phyloP scores from a whole-genome alignment of 2,113 vertebrate genomes.

The Upupa epops region DNA sequence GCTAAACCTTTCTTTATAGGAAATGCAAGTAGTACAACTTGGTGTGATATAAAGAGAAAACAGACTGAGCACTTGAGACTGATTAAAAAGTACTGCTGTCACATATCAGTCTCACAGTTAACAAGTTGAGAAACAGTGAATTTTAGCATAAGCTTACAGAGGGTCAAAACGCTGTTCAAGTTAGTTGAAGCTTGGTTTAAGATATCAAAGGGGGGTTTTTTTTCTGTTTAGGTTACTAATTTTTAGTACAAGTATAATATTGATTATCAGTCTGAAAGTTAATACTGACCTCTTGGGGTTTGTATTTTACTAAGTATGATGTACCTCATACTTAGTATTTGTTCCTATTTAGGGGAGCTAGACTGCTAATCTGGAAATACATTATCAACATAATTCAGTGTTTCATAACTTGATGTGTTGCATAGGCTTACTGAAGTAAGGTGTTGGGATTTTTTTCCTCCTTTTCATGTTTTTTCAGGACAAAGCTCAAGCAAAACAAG shows the following conservation, averaged over 20 bases:
- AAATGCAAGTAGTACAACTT: neutral
- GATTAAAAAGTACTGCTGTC: no score
- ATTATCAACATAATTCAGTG: no score
- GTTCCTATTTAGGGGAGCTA: neutral
- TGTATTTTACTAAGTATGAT: neutral
- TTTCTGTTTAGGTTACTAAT: neutral
- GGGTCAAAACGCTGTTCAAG: neutral
- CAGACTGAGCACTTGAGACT: neutral
- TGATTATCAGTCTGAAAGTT: neutral
- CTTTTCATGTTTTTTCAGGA: conserved; percentile 75
- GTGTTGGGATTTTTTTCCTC: neutral
- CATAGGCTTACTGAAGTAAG: neutral
- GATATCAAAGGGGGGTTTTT: fast-evolving
- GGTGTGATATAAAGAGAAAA: neutral
- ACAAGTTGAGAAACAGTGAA: neutral
- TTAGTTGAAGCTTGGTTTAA: neutral
- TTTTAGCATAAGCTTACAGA: neutral
- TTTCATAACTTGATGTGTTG: no score
- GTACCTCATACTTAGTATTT: neutral
- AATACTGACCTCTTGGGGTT: neutral
- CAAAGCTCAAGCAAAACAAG: conserved; percentile 84
- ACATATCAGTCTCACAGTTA: no score
- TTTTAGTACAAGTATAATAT: neutral
- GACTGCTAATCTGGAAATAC: no score
- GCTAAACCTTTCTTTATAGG: neutral